Conservation (phyloP, 2,797 vertebrate species). For the Pristis pectinata region DNA sequence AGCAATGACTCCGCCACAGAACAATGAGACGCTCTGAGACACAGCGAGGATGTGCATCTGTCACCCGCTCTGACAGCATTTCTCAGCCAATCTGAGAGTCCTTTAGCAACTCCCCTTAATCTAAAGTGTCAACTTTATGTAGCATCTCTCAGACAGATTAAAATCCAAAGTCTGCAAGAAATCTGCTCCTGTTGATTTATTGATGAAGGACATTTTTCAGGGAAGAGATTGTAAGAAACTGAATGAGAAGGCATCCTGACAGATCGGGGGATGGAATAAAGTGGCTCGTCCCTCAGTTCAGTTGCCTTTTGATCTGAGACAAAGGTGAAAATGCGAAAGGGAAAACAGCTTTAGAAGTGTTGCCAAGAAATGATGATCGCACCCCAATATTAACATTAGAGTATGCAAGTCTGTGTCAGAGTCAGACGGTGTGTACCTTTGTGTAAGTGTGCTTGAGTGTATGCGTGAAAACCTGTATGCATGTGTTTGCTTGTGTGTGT, state of each 20-base stretch:
- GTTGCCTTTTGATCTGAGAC: neutral
- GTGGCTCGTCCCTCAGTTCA: neutral
- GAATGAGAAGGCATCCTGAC: neutral
- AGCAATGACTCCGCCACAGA: neutral
- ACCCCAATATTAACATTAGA: neutral
- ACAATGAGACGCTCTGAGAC: neutral
- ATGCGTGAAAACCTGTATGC: too few species aligned
- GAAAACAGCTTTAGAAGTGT: neutral
- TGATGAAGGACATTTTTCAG: neutral
- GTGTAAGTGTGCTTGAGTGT: neutral
- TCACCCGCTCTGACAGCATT: neutral
- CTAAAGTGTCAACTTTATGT: neutral
- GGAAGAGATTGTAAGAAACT: neutral
- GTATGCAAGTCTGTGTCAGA: neutral
- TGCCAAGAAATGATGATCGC: neutral
- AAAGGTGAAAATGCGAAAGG: neutral
- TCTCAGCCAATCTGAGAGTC: neutral
- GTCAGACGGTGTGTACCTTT: too few species aligned
- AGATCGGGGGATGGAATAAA: neutral
- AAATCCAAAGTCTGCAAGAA: neutral
- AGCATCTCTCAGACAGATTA: neutral
- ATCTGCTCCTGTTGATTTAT: neutral
- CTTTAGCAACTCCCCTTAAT: neutral
- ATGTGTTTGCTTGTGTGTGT: neutral
- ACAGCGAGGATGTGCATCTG: neutral